phyloP scores from a whole-genome alignment of 1,140 invertebrate species.

The Archivesica marissinica region DNA sequence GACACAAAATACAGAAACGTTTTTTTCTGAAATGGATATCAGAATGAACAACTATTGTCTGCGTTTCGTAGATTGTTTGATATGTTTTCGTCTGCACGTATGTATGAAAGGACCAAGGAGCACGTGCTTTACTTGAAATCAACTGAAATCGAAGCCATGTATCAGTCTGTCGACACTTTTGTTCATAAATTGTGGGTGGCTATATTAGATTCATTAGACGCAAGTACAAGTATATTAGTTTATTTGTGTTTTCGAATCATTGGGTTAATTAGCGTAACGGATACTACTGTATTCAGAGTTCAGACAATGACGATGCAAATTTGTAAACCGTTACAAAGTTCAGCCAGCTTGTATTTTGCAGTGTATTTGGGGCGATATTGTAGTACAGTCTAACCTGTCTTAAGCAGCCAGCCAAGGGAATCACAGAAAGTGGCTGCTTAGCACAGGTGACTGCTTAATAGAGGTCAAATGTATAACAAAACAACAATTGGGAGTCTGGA shows the following conservation, averaged over 20 bases:
- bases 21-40: conserved; percentile 1
- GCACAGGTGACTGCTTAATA: too few species aligned
- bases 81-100: neutral
- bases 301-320: neutral
- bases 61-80: neutral
- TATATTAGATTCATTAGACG: neutral
- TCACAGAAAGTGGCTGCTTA: too few species aligned
- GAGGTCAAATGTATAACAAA: too few species aligned
- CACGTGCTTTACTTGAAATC: neutral
- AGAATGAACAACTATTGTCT: neutral
- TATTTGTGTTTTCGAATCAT: conserved; percentile 30
- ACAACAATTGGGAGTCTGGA: too few species aligned
- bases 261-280: conserved; percentile 30
- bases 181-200: neutral
- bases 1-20: neutral
- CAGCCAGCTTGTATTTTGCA: too few species aligned
- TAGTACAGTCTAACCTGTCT: too few species aligned
- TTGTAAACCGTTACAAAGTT: neutral
- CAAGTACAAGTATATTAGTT: conserved; percentile 21
- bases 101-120: neutral
- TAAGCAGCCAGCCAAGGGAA: too few species aligned
- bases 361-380: too few species aligned
- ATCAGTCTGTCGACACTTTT: neutral
- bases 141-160: neutral
- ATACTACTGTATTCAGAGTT: neutral